Base-by-base conservation (phyloP, 2,888 invertebrate genomes). In the Leptothorax acervorum region DNA sequence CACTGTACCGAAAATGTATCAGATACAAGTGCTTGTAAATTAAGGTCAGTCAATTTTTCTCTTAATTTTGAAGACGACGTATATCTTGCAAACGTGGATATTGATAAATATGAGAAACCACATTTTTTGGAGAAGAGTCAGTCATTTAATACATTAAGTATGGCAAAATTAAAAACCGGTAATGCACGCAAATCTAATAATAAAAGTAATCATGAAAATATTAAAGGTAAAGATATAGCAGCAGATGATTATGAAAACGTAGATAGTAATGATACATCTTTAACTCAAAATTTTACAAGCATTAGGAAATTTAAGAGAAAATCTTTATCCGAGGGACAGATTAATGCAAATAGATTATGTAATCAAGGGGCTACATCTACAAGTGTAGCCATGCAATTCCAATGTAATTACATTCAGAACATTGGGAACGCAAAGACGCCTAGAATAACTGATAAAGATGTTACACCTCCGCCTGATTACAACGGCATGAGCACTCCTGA, bases 381-480 rank as follows among this genome's bases (percentile, higher is more conserved):
- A 45, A 11, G 48, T 62, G 65, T 12, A 73, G 60, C 48, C 12
- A 23, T 15, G 15, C 53, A 68, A 48, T 57, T 65, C 12, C 60
- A 53, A 35, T 81, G 74, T 53, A 85, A 60, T 42, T 83, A 81
- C 42, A 53, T 18, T n/a, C 39, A 55, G 9, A 70, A 73, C 11
- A 31, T 35, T 35, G 31, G 18, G 23, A 55, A 9, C 9, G 55
- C 15, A 8, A 31, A 63, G 63, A 39, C 15, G 18, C 57, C 42
- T 45, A 66, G 53, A 66, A 55, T 85, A 51, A 66, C 42, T 73
- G 62, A 85, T n/a, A 39, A 79, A 86, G 70, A 87, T 73, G 76
- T 95, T 55, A 96, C 96, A 23, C 96, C 96, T 1, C 94, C 95
- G 91, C 95, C 95, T 28, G 93, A 96, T 89, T 96, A 96, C 89